phyloP scores from a whole-genome alignment of 2,888 invertebrate species.

The Drosophila birchii region DNA sequence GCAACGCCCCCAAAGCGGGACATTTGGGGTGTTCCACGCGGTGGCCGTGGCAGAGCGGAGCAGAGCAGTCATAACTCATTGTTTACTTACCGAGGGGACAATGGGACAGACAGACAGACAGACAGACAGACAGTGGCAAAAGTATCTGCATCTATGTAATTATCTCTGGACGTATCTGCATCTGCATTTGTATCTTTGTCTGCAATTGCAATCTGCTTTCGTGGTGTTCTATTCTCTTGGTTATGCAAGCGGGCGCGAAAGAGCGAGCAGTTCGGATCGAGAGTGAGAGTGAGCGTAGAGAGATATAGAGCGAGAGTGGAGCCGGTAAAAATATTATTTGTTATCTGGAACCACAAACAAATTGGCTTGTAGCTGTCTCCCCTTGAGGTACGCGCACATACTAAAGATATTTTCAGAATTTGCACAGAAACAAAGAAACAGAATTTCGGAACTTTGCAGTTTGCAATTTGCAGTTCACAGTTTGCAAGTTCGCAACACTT shows the following conservation, averaged over 20 bases:
- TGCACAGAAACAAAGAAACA: conserved; percentile 13
- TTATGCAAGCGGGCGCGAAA: conserved; percentile 51
- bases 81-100: conserved; percentile 60
- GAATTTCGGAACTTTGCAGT: background rate
- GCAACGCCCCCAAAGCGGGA: conserved; percentile 46
- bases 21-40: conserved; percentile 3
- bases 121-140: conserved; percentile 12
- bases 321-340: conserved; percentile 38
- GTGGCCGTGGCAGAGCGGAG: background rate
- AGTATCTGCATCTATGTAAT: conserved; percentile 24
- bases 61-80: conserved; percentile 45
- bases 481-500: background rate
- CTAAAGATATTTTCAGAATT: conserved; percentile 28
- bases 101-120: background rate
- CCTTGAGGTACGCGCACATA: conserved; percentile 9
- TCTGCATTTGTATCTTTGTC: conserved; percentile 22
- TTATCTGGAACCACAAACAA: conserved; percentile 34
- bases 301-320: conserved; percentile 1
- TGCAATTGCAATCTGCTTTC: conserved; percentile 19
- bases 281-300: conserved; percentile 5
- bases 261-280: background rate
- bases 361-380: background rate
- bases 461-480: background rate
- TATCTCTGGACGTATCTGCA: conserved; percentile 18
- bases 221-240: conserved; percentile 48